Evolutionary conservation across 92 coral and sea anemone species (phyloP).

Genomic region (Isaurus tuberculatus): DNA sequence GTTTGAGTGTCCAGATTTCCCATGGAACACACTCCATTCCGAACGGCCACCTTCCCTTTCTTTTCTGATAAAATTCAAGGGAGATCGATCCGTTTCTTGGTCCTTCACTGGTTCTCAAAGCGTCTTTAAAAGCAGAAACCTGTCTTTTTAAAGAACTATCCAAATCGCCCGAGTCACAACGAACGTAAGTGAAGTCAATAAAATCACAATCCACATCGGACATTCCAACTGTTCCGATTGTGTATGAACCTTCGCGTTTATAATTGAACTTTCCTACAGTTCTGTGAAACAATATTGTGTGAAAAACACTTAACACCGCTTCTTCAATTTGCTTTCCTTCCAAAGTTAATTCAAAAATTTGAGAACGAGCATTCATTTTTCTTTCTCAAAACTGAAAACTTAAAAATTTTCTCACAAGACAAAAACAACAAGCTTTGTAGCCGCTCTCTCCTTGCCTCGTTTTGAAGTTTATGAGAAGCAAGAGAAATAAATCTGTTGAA

Average conservation of each 20-base stretch:
- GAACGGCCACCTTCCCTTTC: slow-evolving; percentile 94
- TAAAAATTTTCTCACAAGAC: background rate
- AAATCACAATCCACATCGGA: slow-evolving; percentile 94
- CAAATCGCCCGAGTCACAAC: slow-evolving; percentile 87
- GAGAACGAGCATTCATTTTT: slow-evolving; percentile 96
- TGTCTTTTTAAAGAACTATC: slow-evolving; percentile 78
- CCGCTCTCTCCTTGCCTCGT: slow-evolving; percentile 27
- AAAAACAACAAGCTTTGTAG: slow-evolving; percentile 19
- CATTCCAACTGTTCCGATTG: slow-evolving; percentile 93
- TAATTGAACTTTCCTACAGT: slow-evolving; percentile 94
- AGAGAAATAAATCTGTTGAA: background rate
- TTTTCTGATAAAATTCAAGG: slow-evolving; percentile 92
- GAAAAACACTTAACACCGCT: slow-evolving; percentile 86
- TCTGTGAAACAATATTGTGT: slow-evolving; percentile 93
- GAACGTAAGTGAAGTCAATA: slow-evolving; percentile 89
- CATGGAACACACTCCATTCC: slow-evolving; percentile 94
- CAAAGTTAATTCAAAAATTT: slow-evolving; percentile 91
- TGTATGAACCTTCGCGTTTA: slow-evolving; percentile 94
- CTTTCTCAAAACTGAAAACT: background rate
- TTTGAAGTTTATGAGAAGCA: background rate
- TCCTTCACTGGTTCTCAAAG: slow-evolving; percentile 74
- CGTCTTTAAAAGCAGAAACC: slow-evolving; percentile 87
- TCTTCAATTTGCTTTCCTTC: slow-evolving; percentile 97
- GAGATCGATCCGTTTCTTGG: slow-evolving; percentile 86
- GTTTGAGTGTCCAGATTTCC: slow-evolving; percentile 96